Evolutionary conservation across 2,888 invertebrate species (phyloP), one percentile per base, ranked within the genome.

Genomic region (Sinohyriopsis cumingii): DNA sequence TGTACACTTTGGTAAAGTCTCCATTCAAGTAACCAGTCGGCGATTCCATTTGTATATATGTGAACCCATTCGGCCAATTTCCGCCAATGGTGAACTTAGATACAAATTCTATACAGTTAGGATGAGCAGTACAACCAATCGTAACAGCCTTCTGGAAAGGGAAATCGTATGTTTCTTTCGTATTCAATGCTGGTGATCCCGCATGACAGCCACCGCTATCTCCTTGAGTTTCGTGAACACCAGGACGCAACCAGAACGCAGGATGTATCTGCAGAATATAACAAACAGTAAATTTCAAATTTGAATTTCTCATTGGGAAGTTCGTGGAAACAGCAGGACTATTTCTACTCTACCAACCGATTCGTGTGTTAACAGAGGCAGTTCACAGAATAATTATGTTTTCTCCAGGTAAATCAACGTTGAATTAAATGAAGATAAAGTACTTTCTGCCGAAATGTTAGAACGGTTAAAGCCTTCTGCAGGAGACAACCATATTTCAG

Each of bases 41-140:
- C 5, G 77, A 68, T 60, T 76, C 77, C 63, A 79, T 67, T 20
- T 77, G 73, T 20, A 75, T 68, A 18, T 28, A 65, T 3, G 64
- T 56, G 6, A 64, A 60, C 59, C 74, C 76, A 5, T 60, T 28
- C 0, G 79, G 79, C 69, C 75, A 77, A 28, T 76, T 57, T 33
- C 77, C 75, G 1, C 65, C 76, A 15, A 77, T 68, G 5, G 77
- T 73, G 59, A 79, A 75, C 45, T 72, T 69, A 6, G 79, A 77
- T 0, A 68, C 57, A 62, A 69, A 79, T 55, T 71, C 68, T 5
- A 79, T 64, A 22, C 76, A 74, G 54, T 74, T 67, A 5, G 57
- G 53, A 24, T 77, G 67, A 9, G 70, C 73, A 25, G 75, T 71
- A n/a, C 73, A 68, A 25, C 73, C 72, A 5, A 79, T 73, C 9